Base-by-base conservation (phyloP, 2,888 invertebrate species). In the Orgyia antiqua region DNA sequence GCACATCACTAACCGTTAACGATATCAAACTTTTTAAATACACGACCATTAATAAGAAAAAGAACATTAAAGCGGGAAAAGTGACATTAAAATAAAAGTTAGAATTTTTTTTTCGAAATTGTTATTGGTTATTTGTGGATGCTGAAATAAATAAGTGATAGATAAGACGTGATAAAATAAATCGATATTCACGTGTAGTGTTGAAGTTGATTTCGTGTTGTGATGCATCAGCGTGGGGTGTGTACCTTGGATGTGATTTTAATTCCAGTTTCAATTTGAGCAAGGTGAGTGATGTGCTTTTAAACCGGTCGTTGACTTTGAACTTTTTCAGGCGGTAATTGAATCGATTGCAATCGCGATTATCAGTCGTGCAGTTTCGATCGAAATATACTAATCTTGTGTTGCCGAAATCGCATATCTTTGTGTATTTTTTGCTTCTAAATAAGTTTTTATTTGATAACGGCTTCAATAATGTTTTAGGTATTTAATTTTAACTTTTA, bases 181-280 rank as follows among this genome's bases (percentile, higher is more conserved):
- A 72, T 74, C 64, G 53, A 63, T 65, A 42, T 51, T 52, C 61
- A 56, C 58, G 58, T 62, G 67, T 53, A 42, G 53, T 51, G 55
- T 36, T 48, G 32, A 42, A 45, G 58, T 59, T 55, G 50, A 57
- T 58, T 61, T 58, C 45, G 65, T 73, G 67, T 50, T 61, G 75
- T 71, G 74, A 77, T 79, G 80, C 69, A 72, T 64, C 61, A 43
- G 63, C 59, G 45, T 56, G 53, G 65, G 62, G 58, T 67, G 58
- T 36, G 19, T 32, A 29, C 31, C 10, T 65, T 37, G 60, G 62
- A 73, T 71, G 60, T 63, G 51, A 59, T 53, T 56, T 55, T 61
- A 48, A 75, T 75, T 73, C 68, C 61, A 64, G 64, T 74, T 76
- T 76, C 56, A 58, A 57, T 52, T 50, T 71, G 68, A 77, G 50